A percentile compares a stretch with the other conserved stretches of the same genome.
phyloP scores from a whole-genome alignment of 1,140 invertebrate genomes.

The Drosophila parvula region DNA sequence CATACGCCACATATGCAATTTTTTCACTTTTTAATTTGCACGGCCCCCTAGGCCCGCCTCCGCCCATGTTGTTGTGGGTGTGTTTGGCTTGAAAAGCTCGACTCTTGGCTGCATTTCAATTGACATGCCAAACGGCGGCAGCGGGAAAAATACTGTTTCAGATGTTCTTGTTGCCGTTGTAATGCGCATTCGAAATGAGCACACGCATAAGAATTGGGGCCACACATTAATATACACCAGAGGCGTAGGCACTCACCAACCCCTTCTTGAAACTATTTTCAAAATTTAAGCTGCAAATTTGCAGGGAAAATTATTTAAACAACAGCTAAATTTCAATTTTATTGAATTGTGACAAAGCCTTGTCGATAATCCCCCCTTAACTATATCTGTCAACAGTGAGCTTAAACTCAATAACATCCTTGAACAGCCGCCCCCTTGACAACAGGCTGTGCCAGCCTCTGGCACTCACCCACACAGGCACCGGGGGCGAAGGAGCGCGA shows the following conservation, averaged over 20 bases:
- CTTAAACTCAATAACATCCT: too few species aligned
- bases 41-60: too few species aligned
- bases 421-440: neutral
- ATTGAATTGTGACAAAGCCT: neutral
- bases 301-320: neutral
- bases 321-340: too few species aligned
- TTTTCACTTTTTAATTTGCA: constrained; percentile 72
- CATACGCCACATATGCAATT: constrained; percentile 73
- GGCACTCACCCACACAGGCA: constrained; percentile 13
- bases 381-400: neutral
- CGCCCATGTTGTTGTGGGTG: neutral
- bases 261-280: neutral
- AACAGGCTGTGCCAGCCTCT: neutral
- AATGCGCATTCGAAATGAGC: constrained; percentile 82
- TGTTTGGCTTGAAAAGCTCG: constrained; percentile 22
- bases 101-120: constrained; percentile 70
- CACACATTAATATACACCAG: constrained; percentile 74
- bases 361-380: neutral
- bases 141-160: constrained; percentile 52
- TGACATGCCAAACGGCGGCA: constrained; percentile 63
- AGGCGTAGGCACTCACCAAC: neutral
- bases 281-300: too few species aligned
- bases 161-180: constrained; percentile 65
- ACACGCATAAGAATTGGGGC: constrained; percentile 79
- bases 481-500: constrained; percentile 45